Evolutionary conservation across 2,113 vertebrate species (phyloP), one percentile per base, ranked within the genome.

Genomic region (Mus spicilegus): DNA sequence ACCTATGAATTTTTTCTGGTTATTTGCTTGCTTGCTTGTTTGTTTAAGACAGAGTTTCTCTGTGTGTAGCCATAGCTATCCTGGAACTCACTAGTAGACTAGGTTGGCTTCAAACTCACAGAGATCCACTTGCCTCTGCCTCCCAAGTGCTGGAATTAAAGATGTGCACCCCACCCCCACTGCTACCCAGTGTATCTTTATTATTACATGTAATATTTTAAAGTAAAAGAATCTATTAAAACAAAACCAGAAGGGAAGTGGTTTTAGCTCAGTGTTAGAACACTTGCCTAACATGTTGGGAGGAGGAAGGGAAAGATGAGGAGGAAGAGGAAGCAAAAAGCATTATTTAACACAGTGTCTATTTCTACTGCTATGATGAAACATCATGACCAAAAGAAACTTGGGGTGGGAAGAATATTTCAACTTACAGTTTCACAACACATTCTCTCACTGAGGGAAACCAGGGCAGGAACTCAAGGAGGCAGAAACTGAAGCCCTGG

Each of bases 191-290:
- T 1, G 9, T 17, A 42, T 42, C 20, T 80, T 92, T 90, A 39
- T 95, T 84, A 22, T 92, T 94, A 76, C 22, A 88, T 93, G 30
- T 93, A 58, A 75, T 72, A 14, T 96, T 95, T 94, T 90, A 87
- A 97, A 96, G 90, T 93, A 89, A 96, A 94, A 89, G 26, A 54
- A 61, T 92, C 85, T 84, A 93, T 49, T 14, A 51, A 77, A 49
- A n/a, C 16, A 75, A 73, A 42, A 75, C 63, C 11, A 11, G 58
- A 90, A 65, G 6, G 28, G 39, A 42, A 63, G 30, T 5, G 39
- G 39, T n/a, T 51, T 72, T 89, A 89, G 28, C 56, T 76, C 16
- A 61, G 39, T 26, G 30, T 28, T 36, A 36, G 72, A 90, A 46
- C 20, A 9, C 7, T 65, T 77, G 28, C 56, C 49, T 58, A 39